Base-by-base conservation (phyloP, 92 coral and sea anemone species). In the Phenganax subtilis region DNA sequence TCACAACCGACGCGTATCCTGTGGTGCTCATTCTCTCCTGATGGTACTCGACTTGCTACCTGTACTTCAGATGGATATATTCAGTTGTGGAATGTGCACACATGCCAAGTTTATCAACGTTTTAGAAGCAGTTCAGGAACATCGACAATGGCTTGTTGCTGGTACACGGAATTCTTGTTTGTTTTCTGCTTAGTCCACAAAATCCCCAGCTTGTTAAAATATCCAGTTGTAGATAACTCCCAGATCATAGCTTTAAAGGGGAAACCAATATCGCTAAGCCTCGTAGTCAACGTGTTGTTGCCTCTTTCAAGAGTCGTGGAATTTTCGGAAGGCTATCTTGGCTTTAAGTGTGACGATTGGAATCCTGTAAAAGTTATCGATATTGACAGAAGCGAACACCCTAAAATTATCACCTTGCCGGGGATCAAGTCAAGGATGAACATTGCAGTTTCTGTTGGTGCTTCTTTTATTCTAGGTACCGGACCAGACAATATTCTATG, bases 21-120 rank as follows among this genome's bases (percentile, higher is more conserved):
- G 28, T 66, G 31, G 72, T 9, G 72, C 51, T 53, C n/a, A n/a
- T n/a, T n/a, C n/a, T n/a, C n/a, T n/a, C n/a, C n/a, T n/a, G n/a
- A n/a, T n/a, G n/a, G n/a, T n/a, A n/a, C n/a, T n/a, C n/a, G n/a
- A n/a, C n/a, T n/a, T n/a, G n/a, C n/a, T n/a, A n/a, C n/a, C n/a
- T 66, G 72, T 31, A 27, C 51, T 8, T 66, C 72, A 66, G 52
- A 66, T 17, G 72, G 72, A 28, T 66, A 9, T 66, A 30, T 66
- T n/a, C n/a, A n/a, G n/a, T 4, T 66, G 37, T 66, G 72, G 72
- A 66, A 30, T 17, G 72, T 30, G 10, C 8, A 66, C 37, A 66
- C 72, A 12, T 9, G 29, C 52, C 72, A 30, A 12, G n/a, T n/a
- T n/a, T n/a, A n/a, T n/a, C n/a, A n/a, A n/a, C n/a, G n/a, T n/a